A percentile compares a stretch with the other conserved stretches of the same genome.
Conservation (phyloP, 2,113 vertebrate genomes). For the Pygathrix nemaeus region DNA sequence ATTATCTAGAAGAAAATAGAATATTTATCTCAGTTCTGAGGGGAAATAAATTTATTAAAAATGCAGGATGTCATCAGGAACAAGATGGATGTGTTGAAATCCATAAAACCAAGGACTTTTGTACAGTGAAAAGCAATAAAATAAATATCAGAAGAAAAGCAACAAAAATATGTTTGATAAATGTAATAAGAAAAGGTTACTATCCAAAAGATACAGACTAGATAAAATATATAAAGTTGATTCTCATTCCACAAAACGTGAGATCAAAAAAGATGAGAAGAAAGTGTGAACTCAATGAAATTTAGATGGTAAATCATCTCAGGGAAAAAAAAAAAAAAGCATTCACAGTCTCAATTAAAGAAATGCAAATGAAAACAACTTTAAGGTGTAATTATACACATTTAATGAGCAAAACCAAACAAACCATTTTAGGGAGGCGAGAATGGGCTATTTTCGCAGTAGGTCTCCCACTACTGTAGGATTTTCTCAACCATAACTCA, state of each 20-base stretch:
- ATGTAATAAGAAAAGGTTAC: constrained; percentile 63
- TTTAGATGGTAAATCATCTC: background rate
- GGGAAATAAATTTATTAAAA: constrained; percentile 68
- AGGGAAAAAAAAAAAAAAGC: background rate
- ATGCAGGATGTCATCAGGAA: constrained; percentile 45
- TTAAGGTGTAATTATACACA: constrained; percentile 50
- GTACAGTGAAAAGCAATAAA: constrained; percentile 59
- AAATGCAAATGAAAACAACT: constrained; percentile 49
- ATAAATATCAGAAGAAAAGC: constrained; percentile 59
- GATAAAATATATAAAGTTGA: constrained; percentile 33
- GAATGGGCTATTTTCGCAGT: constrained; percentile 2
- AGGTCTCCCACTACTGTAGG: background rate
- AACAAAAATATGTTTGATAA: constrained; percentile 47
- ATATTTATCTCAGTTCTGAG: constrained; percentile 55
- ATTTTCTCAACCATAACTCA: constrained; percentile 12
- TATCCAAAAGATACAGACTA: constrained; percentile 39
- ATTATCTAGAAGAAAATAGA: constrained; percentile 56
- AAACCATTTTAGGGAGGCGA: background rate
- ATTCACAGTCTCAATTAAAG: constrained; percentile 48
- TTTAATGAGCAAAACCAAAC: constrained; percentile 61
- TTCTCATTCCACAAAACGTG: constrained; percentile 21
- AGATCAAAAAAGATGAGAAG: background rate
- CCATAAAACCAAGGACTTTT: constrained; percentile 58
- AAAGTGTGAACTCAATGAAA: constrained; percentile 24
- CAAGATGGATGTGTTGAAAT: constrained; percentile 64